These are phyloP conservation scores for Cyrtodaria siliqua DNA, from an alignment of 2,888 invertebrate species.

Conservation along the genomic window DNA sequence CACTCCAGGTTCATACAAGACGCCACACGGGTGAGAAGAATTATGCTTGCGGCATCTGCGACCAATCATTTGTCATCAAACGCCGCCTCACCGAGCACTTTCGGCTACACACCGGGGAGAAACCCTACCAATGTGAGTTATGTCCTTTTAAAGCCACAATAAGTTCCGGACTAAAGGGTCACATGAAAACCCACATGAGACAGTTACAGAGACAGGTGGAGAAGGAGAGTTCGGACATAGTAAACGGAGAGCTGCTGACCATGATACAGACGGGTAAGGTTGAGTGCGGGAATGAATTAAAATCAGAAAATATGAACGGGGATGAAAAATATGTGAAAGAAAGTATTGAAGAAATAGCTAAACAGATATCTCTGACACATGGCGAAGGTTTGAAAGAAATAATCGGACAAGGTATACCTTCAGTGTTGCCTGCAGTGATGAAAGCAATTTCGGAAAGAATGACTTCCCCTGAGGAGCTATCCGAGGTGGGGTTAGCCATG, in stretches of 20 bases:
- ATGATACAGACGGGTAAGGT: not conserved
- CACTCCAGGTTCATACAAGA: constrained; percentile 42
- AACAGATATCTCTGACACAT: not conserved
- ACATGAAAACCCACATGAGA: constrained; percentile 44
- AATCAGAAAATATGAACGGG: too few species aligned
- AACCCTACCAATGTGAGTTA: constrained; percentile 48
- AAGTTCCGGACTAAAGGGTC: constrained; percentile 30
- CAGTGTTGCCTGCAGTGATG: too few species aligned
- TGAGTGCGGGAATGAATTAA: too few species aligned
- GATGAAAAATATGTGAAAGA: not conserved
- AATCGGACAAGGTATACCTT: too few species aligned
- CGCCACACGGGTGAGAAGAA: constrained; percentile 56
- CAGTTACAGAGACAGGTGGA: constrained; percentile 15
- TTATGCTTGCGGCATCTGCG: constrained; percentile 52
- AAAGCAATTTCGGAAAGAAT: too few species aligned
- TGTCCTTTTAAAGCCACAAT: constrained; percentile 38
- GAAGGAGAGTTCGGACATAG: not conserved
- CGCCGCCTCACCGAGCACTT: constrained; percentile 46
- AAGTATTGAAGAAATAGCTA: constrained; percentile 6
- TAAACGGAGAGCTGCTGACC: not conserved
- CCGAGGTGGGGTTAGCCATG: too few species aligned
- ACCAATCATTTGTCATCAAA: constrained; percentile 37
- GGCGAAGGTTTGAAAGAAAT: too few species aligned
- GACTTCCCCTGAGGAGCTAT: too few species aligned
- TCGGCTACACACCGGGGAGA: constrained; percentile 52